Base-by-base conservation (phyloP, 2,888 invertebrate genomes). In the Pheosia gnoma region DNA sequence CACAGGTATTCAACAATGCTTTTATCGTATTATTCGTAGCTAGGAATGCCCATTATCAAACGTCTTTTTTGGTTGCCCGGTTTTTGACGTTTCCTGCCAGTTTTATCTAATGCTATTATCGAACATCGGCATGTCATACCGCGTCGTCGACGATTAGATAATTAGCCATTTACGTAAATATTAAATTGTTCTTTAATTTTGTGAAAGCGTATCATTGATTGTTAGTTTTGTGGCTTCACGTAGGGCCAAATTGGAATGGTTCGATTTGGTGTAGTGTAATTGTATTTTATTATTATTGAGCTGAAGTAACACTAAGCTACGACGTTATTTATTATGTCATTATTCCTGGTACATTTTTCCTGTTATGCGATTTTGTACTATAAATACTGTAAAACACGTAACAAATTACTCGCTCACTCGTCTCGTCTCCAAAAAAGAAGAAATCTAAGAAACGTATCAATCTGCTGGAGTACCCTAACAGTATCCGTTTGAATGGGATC, bases 401-500 rank as follows among this genome's bases (percentile, higher is more conserved):
- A 25, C 25, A 25, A 0, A 1, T 25, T 25, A 25, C 25, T 10
- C 9, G 9, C 43, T 43, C 43, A 9, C 9, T 9, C 10, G 4
- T 9, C 8, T 9, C 8, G 6, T 8, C 43, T 1, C 43, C 8
- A 47, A 47, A 11, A 47, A 47, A 45, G 5, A 43, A 43, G 9
- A 10, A n/a, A 47, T 6, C 4, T 11, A 47, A 47, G 3, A 5
- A 53, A 53, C 37, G 61, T 65, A 68, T 68, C 62, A 61, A 66
- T 67, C 60, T 58, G 60, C 62, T 58, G 57, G 60, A 66, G 66
- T 43, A 53, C 45, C 36, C 59, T 43, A 67, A 67, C 66, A 69
- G 69, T 75, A 59, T 65, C 60, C 67, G 59, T 71, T 72, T 80
- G 71, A 83, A 84, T 81, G 79, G 74, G 68, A 72, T 60, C 65